Evolutionary conservation across 2,113 vertebrate species (phyloP), one percentile per base, ranked within the genome.

Genomic region (Tyto alba): DNA sequence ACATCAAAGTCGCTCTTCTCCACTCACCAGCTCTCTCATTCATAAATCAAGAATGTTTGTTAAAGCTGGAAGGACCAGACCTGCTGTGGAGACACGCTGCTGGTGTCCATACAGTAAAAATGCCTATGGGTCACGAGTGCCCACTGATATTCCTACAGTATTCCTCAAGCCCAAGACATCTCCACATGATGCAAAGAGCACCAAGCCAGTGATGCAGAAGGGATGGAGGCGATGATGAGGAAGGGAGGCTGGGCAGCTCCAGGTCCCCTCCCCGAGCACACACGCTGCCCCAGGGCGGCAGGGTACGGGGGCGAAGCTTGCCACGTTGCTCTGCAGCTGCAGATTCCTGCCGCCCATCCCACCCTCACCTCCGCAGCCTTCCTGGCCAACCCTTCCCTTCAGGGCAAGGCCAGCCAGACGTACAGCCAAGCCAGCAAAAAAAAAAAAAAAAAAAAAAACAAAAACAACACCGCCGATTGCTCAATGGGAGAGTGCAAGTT

Each of bases 371-470:
- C 89, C 86, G 7, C 93, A 95, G 57, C 89, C 71, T 86, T 79
- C 66, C 60, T 10, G 62, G 84, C 79, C 96, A 76, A 69, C 91
- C 93, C 95, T 66, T 95, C 38, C 90, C 96, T 95, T 29, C 91
- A 4, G 96, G 96, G 95, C 91, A 72, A 8, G 14, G 18, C 93
- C 93, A 84, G 92, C 60, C 87, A 81, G 72, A 84, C 52, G 4
- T 15, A 43, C 27, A 29, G 88, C 75, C 75, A 32, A 73, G 77
- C 12, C 0, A 9, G 32, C 27, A 11, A 62, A 25, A 38, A 38
- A 81, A 47, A 47, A 47, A 47, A 20, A 20, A 9, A 8, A 20
- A 47, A 47, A n/a, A n/a, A n/a, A n/a, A n/a, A n/a, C n/a, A n/a
- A n/a, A n/a, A 22, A 23, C 26, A 56, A 16, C 7, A 6, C 6